Evolutionary conservation across 2,888 invertebrate species (phyloP).

Genomic region (Artemia sinica): DNA sequence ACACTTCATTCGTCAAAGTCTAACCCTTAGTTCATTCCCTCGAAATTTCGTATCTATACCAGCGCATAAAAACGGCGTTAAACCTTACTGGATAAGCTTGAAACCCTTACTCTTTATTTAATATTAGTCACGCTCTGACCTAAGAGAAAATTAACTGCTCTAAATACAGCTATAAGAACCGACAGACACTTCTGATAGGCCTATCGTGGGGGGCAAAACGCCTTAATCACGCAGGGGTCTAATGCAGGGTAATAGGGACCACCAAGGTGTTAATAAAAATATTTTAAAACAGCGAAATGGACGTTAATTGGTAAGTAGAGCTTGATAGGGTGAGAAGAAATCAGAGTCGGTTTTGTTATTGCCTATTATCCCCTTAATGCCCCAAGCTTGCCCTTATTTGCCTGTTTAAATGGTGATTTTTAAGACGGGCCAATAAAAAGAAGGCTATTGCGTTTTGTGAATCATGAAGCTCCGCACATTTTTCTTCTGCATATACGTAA

Average conservation of each 20-base stretch:
- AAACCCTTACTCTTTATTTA: slow-evolving; percentile 8
- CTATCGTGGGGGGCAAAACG: slow-evolving; percentile 7
- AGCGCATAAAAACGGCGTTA: background rate
- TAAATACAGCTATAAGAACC: slow-evolving; percentile 8
- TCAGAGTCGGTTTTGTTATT: too few species aligned
- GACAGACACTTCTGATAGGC: slow-evolving; percentile 11
- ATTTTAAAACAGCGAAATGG: slow-evolving; percentile 7
- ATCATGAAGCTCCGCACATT: too few species aligned
- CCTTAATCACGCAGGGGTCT: background rate
- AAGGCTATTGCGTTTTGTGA: too few species aligned
- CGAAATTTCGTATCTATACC: background rate
- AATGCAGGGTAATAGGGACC: background rate
- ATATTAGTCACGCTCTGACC: slow-evolving; percentile 5
- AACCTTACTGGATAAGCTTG: background rate
- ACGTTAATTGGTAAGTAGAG: slow-evolving; percentile 3
- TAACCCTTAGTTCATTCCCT: background rate
- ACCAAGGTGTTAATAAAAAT: slow-evolving; percentile 1
- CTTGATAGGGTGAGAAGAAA: too few species aligned
- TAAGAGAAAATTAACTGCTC: slow-evolving; percentile 8
- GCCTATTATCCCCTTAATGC: too few species aligned
- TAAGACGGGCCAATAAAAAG: too few species aligned
- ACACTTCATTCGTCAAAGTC: background rate
- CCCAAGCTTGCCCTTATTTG: too few species aligned
- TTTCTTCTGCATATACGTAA: too few species aligned
- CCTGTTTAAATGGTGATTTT: too few species aligned